Base-by-base conservation (phyloP, 2,797 vertebrate genomes). In the Gymnoscopelus microlampas region DNA sequence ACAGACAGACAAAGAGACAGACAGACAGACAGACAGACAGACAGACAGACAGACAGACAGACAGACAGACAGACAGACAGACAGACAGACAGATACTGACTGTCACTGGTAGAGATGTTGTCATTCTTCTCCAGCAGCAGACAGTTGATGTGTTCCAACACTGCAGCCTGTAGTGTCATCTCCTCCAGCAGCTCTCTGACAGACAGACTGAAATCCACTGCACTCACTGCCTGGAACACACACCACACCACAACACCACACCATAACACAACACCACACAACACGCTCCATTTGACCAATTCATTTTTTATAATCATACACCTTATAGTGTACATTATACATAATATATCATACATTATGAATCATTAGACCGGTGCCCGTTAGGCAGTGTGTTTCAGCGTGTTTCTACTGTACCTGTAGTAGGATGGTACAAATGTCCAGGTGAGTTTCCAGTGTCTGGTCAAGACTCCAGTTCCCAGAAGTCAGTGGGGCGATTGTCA, bases 401-500 rank as follows among this genome's bases (percentile, higher is more conserved):
- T 44, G 39, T 44, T 44, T 39, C 1, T 39, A 5, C 5, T 7
- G 1, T 39, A 88, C 89, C 80, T 88, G 82, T 1, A 98, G 78
- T 76, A 99, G 93, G 59, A 91, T 87, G 79, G 87, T 92, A 84
- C 96, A 98, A 69, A 95, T 88, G 59, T 92, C 94, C 79, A 99
- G 92, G 75, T 99, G 98, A 44, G 91, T 90, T 1, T 90, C 78
- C 51, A 99, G 67, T 51, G 96, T 91, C 13, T 60, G 70, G 57
- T 99, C 98, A 6, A 98, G 88, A 86, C 93, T 90, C 51, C 88
- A 93, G 70, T 94, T 87, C 1, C 96, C 95, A 5, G 95, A 95
- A 1, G 95, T 96, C 53, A 96, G 78, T 3, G 91, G 89, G 67
- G 72, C 1, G 3, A 76, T 39, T n/a, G 73, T 56, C 26, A 91